Evolutionary conservation across 2,113 vertebrate species (phyloP).

Genomic region (Poicephalus gulielmi): DNA sequence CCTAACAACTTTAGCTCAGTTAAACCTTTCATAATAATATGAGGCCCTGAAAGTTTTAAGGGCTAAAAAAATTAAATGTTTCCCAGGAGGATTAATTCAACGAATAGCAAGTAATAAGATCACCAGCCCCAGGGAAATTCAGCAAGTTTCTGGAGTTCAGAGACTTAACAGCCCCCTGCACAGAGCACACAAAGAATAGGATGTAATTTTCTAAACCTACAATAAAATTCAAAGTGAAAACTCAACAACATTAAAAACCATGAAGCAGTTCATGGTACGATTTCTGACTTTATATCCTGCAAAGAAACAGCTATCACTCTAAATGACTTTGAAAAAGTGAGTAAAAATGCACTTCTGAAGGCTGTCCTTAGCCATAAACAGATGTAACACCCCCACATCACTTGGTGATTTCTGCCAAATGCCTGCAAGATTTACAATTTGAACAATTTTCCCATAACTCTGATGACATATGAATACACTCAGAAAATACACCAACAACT

Average conservation of each 20-base stretch:
- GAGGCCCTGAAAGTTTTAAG: constrained; percentile 11
- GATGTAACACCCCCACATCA: background rate
- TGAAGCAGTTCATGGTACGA: background rate
- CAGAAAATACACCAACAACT: background rate
- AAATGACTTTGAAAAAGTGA: background rate
- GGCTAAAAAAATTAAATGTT: background rate
- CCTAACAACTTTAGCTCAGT: constrained; percentile 10
- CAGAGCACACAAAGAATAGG: background rate
- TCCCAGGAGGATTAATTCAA: constrained; percentile 24
- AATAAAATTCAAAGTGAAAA: constrained; percentile 22
- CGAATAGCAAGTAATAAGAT: background rate
- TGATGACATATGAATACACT: background rate
- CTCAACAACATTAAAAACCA: background rate
- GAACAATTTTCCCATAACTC: background rate
- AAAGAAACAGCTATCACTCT: background rate
- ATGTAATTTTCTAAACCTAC: constrained; percentile 20
- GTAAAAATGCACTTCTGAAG: background rate
- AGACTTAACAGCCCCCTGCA: background rate
- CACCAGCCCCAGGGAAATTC: background rate
- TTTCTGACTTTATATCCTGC: background rate
- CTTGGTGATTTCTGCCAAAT: background rate
- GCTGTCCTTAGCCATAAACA: background rate
- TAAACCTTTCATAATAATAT: background rate
- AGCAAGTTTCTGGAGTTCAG: background rate
- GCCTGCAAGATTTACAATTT: background rate